Percentiles rank a stretch among this genome's conserved stretches.
phyloP scores from a whole-genome alignment of 2,797 vertebrate species.

The Taenioides sp. region DNA sequence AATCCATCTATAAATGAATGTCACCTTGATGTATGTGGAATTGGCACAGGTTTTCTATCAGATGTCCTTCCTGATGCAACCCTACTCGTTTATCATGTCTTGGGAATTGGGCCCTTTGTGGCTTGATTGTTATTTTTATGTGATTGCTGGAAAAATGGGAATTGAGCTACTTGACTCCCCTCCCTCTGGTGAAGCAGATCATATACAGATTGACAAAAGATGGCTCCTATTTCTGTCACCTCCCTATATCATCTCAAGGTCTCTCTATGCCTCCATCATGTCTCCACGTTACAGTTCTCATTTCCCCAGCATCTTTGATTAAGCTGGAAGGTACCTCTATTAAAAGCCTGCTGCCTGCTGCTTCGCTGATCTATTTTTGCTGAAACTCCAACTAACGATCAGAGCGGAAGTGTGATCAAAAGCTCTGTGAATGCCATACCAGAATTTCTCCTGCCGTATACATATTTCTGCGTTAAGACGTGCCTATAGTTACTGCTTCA shows the following conservation, averaged over 20 bases:
- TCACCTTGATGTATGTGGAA: neutral
- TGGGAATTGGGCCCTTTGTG: neutral
- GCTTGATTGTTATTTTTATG: neutral
- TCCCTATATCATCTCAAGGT: constrained; percentile 8
- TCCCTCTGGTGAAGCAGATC: constrained; percentile 21
- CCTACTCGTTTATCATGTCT: neutral
- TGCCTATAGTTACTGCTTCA: constrained; percentile 38
- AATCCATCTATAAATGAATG: neutral
- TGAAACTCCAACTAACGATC: constrained; percentile 32
- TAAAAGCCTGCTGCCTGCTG: constrained; percentile 42
- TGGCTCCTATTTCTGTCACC: constrained; percentile 19
- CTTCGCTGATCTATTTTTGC: constrained; percentile 46
- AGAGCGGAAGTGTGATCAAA: constrained; percentile 48
- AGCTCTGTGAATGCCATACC: constrained; percentile 40
- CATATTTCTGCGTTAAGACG: constrained; percentile 23
- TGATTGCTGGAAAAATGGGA: neutral
- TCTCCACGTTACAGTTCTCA: constrained; percentile 17
- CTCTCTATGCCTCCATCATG: constrained; percentile 5
- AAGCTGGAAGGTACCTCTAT: constrained; percentile 40
- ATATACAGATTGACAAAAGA: constrained; percentile 21
- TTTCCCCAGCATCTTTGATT: constrained; percentile 50
- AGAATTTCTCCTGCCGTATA: constrained; percentile 25
- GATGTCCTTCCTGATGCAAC: constrained; percentile 4
- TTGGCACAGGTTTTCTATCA: neutral
- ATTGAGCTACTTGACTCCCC: neutral